These are phyloP conservation scores for Tryphoninae sp. DNA, from an alignment of 2,888 invertebrate species.

Conservation along the genomic window DNA sequence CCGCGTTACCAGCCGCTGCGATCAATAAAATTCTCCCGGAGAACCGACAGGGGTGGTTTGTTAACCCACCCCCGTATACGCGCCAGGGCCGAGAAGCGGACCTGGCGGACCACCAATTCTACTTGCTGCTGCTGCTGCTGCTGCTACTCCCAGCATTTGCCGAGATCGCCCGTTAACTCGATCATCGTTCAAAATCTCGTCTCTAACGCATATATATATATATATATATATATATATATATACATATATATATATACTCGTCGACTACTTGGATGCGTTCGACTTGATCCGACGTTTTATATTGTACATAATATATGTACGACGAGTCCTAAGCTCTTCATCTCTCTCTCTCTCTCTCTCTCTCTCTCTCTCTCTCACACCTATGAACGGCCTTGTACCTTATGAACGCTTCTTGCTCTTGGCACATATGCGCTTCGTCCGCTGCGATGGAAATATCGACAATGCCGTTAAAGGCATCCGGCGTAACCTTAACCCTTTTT, in stretches of 20 bases:
- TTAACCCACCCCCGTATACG: neutral
- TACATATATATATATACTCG: no score
- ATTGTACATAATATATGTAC: neutral
- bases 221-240: no score
- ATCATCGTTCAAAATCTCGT: no score
- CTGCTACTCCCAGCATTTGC: neutral
- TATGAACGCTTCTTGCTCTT: neutral
- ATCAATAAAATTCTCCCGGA: conserved; percentile 61
- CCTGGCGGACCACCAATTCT: no score
- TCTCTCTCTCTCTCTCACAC: neutral
- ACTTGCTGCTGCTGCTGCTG: no score
- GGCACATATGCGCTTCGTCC: neutral
- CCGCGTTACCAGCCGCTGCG: conserved; percentile 59
- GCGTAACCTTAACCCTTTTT: conserved; percentile 62
- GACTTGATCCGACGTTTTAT: no score
- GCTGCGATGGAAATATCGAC: neutral
- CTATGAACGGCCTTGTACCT: neutral
- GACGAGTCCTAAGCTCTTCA: no score
- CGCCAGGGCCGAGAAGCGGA: neutral
- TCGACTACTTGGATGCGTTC: no score
- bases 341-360: neutral
- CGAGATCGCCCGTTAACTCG: neutral
- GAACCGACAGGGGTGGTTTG: conserved; percentile 14
- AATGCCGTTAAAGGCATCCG: neutral
- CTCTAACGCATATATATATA: no score